Base-by-base conservation (phyloP, 2,797 vertebrate genomes). In the Varecia variegata region DNA sequence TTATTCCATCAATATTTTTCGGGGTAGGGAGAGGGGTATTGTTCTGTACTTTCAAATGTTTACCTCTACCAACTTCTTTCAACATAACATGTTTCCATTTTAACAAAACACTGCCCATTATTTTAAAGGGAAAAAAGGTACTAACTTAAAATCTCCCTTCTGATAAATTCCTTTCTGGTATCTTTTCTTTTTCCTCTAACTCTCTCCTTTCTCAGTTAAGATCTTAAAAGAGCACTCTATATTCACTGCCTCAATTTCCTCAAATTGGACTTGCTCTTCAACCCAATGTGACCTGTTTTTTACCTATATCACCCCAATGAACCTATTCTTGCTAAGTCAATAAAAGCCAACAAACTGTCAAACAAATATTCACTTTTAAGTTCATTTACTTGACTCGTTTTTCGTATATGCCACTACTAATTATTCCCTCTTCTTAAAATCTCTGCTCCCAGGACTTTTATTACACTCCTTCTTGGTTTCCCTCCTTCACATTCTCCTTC, bases 301-400 rank as follows among this genome's bases (percentile, higher is more conserved):
- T 73, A 86, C 7, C 65, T 74, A 62, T 7, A 71, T 43, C 32
- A 93, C 38, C 14, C 45, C 32, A 88, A 18, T 56, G 32, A 88
- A 84, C 14, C 30, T 65, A 80, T 68, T 84, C 38, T 84, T 80
- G 40, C 45, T 35, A 89, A 18, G 40, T 83, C 18, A 81, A 74
- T 62, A 81, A 91, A 88, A 88, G 30, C 32, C 35, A 79, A 73
- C 81, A 77, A 65, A 92, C 6, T 27, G 25, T 70, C 60, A 88
- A 93, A 81, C 58, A 93, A 70, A 88, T 70, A 91, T 32, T 68
- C 70, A 85, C n/a, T 88, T 88, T 88, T 84, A 56, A 77, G 13
- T 50, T 86, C 85, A 68, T 80, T 93, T 88, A 73, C 23, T 88
- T 74, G 43, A 88, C n/a, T 85, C 13, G 32, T 79, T 27, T 62